phyloP scores from a whole-genome alignment of 2,888 invertebrate species.

The Xylota sylvarum region DNA sequence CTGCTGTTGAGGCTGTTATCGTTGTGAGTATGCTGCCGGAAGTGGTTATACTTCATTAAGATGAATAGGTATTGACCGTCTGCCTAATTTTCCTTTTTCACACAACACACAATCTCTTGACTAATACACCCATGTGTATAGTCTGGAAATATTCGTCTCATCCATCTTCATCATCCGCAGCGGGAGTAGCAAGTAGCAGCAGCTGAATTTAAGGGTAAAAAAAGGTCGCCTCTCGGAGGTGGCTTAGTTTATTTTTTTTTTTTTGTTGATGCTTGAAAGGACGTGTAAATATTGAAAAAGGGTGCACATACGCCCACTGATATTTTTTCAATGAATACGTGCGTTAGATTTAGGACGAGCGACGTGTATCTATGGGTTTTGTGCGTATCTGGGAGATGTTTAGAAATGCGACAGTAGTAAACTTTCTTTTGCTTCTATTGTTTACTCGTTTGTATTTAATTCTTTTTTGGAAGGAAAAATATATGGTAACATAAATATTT shows the following conservation, averaged over 20 bases:
- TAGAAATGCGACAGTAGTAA: neutral
- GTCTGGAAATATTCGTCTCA: conserved; percentile 35
- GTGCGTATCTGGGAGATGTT: neutral
- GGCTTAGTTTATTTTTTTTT: conserved; percentile 32
- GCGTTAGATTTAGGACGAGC: conserved; percentile 10
- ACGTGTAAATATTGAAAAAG: conserved; percentile 58
- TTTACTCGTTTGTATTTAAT: conserved; percentile 13
- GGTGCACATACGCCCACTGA: conserved; percentile 1
- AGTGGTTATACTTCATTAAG: conserved; percentile 70
- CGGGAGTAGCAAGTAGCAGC: neutral
- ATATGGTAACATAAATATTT: conserved; percentile 23
- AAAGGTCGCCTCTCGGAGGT: conserved; percentile 36
- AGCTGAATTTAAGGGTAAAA: neutral
- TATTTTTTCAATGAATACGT: conserved; percentile 31
- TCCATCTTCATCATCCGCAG: conserved; percentile 66
- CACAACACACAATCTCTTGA: neutral
- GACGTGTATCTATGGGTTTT: neutral
- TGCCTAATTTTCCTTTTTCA: conserved; percentile 57
- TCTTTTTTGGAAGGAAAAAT: conserved; percentile 12
- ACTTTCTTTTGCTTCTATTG: neutral
- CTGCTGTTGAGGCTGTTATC: conserved; percentile 4
- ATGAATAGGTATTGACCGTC: conserved; percentile 61
- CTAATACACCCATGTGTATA: neutral
- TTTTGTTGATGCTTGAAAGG: conserved; percentile 21
- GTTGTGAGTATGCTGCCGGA: conserved; percentile 31